Conservation (phyloP, 1,140 invertebrate genomes). For the Reticulitermes speratus region DNA sequence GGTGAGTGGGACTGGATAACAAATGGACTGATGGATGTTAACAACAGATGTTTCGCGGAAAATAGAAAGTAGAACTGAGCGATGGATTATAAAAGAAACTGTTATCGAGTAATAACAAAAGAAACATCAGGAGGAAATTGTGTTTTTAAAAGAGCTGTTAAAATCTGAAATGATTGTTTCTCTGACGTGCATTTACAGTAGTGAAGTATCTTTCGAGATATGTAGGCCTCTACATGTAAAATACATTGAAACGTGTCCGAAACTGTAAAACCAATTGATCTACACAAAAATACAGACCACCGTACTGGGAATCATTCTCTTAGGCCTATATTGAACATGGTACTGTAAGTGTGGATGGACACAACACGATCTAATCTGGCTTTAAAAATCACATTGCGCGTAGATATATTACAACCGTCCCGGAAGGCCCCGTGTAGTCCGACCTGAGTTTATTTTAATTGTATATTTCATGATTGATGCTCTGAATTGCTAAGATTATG, state of each 20-base stretch:
- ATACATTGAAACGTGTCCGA: background rate
- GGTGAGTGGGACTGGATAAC: background rate
- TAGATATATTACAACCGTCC: too few species aligned
- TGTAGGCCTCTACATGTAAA: background rate
- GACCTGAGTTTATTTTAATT: too few species aligned
- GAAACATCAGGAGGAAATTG: background rate
- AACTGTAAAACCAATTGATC: too few species aligned
- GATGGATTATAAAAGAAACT: slow-evolving; percentile 4
- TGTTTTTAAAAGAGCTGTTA: slow-evolving; percentile 9
- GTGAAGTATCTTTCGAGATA: background rate
- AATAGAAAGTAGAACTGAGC: background rate
- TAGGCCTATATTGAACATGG: too few species aligned
- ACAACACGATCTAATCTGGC: too few species aligned
- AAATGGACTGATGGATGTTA: slow-evolving; percentile 16
- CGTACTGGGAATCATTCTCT: too few species aligned
- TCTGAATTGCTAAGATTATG: too few species aligned
- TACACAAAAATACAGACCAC: too few species aligned
- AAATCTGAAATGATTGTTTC: background rate
- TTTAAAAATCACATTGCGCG: too few species aligned
- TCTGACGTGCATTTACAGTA: background rate
- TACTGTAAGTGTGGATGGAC: too few species aligned
- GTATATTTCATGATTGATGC: too few species aligned
- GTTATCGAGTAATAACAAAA: slow-evolving; percentile 4
- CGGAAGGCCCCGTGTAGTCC: too few species aligned
- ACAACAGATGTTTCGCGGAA: slow-evolving; percentile 10